Conservation (phyloP, 2,888 invertebrate genomes). For the Pollenia amentaria region DNA sequence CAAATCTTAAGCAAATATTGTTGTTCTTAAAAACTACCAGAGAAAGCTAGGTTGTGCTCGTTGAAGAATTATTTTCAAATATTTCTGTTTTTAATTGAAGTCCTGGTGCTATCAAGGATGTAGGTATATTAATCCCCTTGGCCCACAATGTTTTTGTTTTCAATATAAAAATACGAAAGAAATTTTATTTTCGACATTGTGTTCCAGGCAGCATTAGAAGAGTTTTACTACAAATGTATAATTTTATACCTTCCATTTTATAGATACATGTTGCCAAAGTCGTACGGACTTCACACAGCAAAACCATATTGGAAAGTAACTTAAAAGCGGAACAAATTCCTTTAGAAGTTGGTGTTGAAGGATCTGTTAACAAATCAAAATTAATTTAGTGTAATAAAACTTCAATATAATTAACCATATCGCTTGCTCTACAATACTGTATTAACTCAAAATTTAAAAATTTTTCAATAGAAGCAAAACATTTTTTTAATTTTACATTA, state of each 20-base stretch:
- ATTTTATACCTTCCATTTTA: conserved; percentile 89
- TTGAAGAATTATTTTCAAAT: conserved; percentile 55
- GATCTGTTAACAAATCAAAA: conserved; percentile 86
- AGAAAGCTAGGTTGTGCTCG: conserved; percentile 11
- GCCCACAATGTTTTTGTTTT: too few relatives aligned
- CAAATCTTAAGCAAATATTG: too few relatives aligned
- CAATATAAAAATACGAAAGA: too few relatives aligned
- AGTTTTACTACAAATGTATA: not conserved
- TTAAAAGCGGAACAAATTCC: conserved; percentile 97
- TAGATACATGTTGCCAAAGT: conserved; percentile 97
- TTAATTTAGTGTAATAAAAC: too few relatives aligned
- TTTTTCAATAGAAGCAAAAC: too few relatives aligned
- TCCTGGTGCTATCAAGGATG: conserved; percentile 77
- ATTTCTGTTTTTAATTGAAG: conserved; percentile 66
- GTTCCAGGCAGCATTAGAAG: too few relatives aligned
- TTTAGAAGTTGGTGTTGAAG: conserved; percentile 97
- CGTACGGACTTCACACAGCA: conserved; percentile 95
- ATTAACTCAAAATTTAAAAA: too few relatives aligned
- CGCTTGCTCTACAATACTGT: too few relatives aligned
- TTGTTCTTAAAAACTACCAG: not conserved
- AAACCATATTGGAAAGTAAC: conserved; percentile 96
- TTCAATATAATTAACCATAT: too few relatives aligned
- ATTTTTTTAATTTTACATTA: too few relatives aligned
- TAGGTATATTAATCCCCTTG: conserved; percentile 83
- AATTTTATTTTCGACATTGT: too few relatives aligned